These are phyloP conservation scores for Sorex araneus DNA, from an alignment of 2,113 vertebrate species.

Conservation along the genomic window DNA sequence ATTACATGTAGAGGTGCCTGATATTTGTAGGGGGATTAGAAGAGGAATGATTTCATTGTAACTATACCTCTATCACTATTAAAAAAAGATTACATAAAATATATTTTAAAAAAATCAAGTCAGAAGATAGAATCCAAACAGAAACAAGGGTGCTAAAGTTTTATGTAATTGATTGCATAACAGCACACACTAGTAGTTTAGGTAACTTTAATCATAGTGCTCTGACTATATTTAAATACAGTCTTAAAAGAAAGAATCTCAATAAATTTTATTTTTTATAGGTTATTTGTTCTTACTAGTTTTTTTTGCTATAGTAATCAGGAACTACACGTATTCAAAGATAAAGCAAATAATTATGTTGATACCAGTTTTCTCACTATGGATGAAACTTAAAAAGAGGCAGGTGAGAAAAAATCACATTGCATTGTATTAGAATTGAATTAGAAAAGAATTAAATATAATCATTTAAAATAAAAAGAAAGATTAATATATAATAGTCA, in stretches of 20 bases:
- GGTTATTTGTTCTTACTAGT: not conserved
- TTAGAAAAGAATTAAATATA: not conserved
- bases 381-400: not conserved
- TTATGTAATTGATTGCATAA: not conserved
- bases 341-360: not conserved
- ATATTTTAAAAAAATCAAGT: not conserved
- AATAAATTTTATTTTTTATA: not conserved
- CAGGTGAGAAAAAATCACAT: not conserved
- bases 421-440: not conserved
- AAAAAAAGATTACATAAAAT: not conserved
- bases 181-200: not conserved
- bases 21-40: not conserved
- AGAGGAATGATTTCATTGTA: not conserved
- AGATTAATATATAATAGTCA: not conserved
- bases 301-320: not conserved
- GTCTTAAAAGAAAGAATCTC: not conserved
- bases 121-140: slow-evolving; percentile 32
- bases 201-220: not conserved
- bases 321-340: slow-evolving; percentile 22
- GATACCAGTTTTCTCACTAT: not conserved
- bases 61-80: not conserved
- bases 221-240: not conserved
- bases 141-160: slow-evolving; percentile 47
- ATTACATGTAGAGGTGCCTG: not conserved
- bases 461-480: not conserved